phyloP scores from a whole-genome alignment of 2,113 vertebrate species.

The Lepus europaeus region DNA sequence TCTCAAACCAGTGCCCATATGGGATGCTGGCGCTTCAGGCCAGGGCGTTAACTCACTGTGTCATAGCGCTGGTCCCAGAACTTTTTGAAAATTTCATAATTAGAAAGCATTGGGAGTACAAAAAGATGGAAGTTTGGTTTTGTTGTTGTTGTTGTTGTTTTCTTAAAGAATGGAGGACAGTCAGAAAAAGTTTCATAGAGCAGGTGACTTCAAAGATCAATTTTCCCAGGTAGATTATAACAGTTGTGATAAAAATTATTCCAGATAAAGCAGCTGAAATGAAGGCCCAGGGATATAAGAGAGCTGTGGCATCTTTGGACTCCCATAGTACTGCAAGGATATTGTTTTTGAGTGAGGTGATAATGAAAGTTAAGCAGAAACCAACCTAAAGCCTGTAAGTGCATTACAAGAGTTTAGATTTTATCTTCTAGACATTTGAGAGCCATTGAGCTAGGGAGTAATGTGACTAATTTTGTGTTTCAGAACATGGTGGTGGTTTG shows the following conservation, averaged over 20 bases:
- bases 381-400: background rate
- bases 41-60: too few species aligned
- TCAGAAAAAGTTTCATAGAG: slow-evolving; percentile 17
- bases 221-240: slow-evolving; percentile 39
- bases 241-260: slow-evolving; percentile 46
- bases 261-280: background rate
- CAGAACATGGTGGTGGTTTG: background rate
- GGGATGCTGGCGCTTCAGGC: too few species aligned
- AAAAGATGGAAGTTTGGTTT: background rate
- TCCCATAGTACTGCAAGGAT: background rate
- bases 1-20: too few species aligned
- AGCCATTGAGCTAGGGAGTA: background rate
- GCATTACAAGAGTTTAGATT: background rate
- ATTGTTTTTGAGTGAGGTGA: background rate
- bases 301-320: background rate
- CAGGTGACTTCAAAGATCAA: slow-evolving; percentile 25
- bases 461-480: slow-evolving; percentile 45
- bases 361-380: background rate
- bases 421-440: background rate
- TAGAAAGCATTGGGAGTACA: background rate
- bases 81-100: too few species aligned
- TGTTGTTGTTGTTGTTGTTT: background rate
- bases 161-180: background rate
- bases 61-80: too few species aligned
- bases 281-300: background rate